These are phyloP conservation scores for Calidris pygmaea DNA, from an alignment of 2,113 vertebrate genomes.

Conservation along the genomic window DNA sequence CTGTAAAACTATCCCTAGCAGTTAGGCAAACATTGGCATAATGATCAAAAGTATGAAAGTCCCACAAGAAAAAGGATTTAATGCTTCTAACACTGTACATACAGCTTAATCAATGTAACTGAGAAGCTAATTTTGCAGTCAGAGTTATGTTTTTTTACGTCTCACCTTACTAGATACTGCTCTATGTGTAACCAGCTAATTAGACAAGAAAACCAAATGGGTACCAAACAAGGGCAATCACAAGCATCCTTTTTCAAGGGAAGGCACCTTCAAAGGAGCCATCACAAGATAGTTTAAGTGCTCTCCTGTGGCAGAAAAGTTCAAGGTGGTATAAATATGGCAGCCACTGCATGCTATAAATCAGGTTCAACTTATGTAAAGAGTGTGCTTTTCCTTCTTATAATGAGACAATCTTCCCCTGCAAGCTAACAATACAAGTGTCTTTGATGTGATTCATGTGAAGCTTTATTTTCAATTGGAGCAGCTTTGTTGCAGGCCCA, in stretches of 20 bases:
- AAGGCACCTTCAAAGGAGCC: conserved; percentile 81
- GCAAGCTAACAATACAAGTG: conserved; percentile 78
- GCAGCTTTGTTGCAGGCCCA: conserved; percentile 78
- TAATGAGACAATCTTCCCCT: conserved; percentile 86
- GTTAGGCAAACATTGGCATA: conserved; percentile 41
- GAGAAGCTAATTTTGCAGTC: conserved; percentile 11
- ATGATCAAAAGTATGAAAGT: conserved; percentile 29
- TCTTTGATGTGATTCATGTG: conserved; percentile 85
- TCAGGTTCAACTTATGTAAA: conserved; percentile 83
- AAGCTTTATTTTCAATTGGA: conserved; percentile 81
- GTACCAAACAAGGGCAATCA: conserved; percentile 55
- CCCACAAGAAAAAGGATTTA: conserved; percentile 44
- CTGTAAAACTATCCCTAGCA: conserved; percentile 11
- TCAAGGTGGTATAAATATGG: conserved; percentile 56
- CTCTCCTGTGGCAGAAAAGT: conserved; percentile 70
- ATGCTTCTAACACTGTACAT: conserved; percentile 18
- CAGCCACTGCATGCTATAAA: conserved; percentile 79
- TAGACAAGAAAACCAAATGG: conserved; percentile 73
- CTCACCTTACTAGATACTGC: conserved; percentile 29
- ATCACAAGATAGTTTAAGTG: conserved; percentile 72
- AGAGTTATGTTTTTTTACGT: conserved; percentile 25
- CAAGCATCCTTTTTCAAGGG: conserved; percentile 71
- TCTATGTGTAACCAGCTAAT: conserved; percentile 80
- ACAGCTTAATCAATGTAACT: conserved; percentile 63
- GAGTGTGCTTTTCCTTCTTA: conserved; percentile 79